These are phyloP conservation scores for Dreissena polymorpha DNA, from an alignment of 1,140 invertebrate genomes.

Conservation along the genomic window DNA sequence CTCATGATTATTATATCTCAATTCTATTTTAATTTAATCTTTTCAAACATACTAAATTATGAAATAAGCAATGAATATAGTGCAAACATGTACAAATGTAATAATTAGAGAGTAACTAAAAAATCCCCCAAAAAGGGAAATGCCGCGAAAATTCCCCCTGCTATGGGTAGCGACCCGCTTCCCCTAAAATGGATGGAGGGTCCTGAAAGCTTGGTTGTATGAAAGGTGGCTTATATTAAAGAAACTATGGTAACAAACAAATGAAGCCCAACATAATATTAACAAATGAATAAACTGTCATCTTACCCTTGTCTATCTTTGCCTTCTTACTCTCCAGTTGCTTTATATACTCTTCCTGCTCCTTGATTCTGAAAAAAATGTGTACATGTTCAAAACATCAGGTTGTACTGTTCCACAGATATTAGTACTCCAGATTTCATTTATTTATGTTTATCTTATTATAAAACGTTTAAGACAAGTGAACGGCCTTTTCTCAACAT, in stretches of 20 bases:
- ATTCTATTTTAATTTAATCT: too few species aligned
- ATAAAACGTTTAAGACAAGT: background rate
- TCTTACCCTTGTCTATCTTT: slow-evolving; percentile 50
- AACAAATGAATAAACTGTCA: slow-evolving; percentile 1
- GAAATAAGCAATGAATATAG: too few species aligned
- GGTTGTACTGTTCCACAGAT: slow-evolving; percentile 2
- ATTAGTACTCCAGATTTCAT: background rate
- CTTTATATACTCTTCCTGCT: slow-evolving; percentile 68
- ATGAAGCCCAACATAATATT: background rate
- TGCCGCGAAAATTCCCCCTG: too few species aligned
- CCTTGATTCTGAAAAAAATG: slow-evolving; percentile 64
- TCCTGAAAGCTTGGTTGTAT: background rate
- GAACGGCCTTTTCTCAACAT: background rate
- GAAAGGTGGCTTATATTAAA: background rate
- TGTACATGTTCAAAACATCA: background rate
- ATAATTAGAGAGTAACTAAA: too few species aligned
- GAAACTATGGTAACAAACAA: background rate
- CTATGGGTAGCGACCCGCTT: too few species aligned
- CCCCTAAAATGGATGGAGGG: too few species aligned
- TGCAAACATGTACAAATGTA: too few species aligned
- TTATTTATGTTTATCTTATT: slow-evolving; percentile 1
- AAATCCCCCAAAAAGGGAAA: too few species aligned
- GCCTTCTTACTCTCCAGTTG: slow-evolving; percentile 62
- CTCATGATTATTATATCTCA: too few species aligned
- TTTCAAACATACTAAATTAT: too few species aligned